Percentiles rank a stretch among this genome's conserved stretches.
Conservation (phyloP, 2,888 invertebrate species). For the Sesamia inferens region DNA sequence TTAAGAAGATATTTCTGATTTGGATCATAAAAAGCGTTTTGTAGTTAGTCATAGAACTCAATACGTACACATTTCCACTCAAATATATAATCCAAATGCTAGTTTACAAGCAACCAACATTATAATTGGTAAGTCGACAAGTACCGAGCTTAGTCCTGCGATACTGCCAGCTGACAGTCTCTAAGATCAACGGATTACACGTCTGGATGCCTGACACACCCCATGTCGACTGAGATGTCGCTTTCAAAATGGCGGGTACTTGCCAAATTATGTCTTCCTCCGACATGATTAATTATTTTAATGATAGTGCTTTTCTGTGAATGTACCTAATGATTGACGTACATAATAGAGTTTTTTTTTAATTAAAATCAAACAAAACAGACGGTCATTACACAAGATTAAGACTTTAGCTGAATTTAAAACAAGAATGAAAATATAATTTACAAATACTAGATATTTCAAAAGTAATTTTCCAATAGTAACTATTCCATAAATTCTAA, state of each 20-base stretch:
- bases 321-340: background rate
- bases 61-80: constrained; percentile 10
- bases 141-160: constrained; percentile 46
- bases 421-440: constrained; percentile 3
- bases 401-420: background rate
- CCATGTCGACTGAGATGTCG: constrained; percentile 25
- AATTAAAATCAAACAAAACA: background rate
- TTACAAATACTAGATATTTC: constrained; percentile 8
- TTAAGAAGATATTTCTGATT: background rate
- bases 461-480: constrained; percentile 37
- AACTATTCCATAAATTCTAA: constrained; percentile 55
- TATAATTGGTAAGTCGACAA: constrained; percentile 59
- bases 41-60: background rate
- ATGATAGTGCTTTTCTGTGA: constrained; percentile 6
- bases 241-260: constrained; percentile 17
- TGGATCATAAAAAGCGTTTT: background rate
- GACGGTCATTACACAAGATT: constrained; percentile 6
- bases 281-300: constrained; percentile 18
- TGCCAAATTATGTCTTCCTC: constrained; percentile 39
- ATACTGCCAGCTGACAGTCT: constrained; percentile 56
- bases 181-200: constrained; percentile 58
- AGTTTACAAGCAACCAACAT: constrained; percentile 27
- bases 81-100: constrained; percentile 34
- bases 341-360: background rate
- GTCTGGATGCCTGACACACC: constrained; percentile 37